These are phyloP conservation scores for Oreortyx pictus DNA, from an alignment of 2,797 vertebrate species.

Conservation along the genomic window DNA sequence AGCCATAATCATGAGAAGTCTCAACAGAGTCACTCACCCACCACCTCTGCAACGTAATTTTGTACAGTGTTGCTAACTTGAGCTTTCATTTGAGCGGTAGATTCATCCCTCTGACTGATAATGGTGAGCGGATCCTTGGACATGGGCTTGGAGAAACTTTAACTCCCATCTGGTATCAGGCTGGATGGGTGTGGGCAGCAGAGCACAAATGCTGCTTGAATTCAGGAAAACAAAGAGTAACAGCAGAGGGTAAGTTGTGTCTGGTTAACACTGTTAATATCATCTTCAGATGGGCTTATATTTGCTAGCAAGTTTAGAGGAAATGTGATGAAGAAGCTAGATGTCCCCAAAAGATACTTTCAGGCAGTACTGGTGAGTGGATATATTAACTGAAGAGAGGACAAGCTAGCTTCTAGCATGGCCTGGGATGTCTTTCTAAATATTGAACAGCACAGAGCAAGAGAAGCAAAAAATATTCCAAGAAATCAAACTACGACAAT, in stretches of 20 bases:
- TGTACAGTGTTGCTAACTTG: neutral
- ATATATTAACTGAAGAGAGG: neutral
- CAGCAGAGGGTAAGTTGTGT: neutral
- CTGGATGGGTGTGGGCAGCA: neutral
- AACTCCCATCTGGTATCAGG: neutral
- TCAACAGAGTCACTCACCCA: neutral
- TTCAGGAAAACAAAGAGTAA: neutral
- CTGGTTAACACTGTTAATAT: neutral
- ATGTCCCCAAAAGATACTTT: neutral
- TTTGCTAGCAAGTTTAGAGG: neutral
- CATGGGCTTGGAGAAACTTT: neutral
- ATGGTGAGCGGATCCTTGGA: neutral
- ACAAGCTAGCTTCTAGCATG: neutral
- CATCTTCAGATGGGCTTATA: neutral
- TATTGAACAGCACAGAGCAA: neutral
- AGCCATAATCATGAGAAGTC: neutral
- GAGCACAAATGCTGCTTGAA: neutral
- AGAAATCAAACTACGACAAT: neutral
- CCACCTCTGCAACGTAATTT: neutral
- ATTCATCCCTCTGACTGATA: neutral
- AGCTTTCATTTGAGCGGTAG: neutral
- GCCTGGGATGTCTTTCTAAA: neutral
- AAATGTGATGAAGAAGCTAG: neutral
- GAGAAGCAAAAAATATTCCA: neutral
- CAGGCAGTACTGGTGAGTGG: neutral